Base-by-base conservation (phyloP, 2,888 invertebrate species). In the Sepioteuthis lessoniana region DNA sequence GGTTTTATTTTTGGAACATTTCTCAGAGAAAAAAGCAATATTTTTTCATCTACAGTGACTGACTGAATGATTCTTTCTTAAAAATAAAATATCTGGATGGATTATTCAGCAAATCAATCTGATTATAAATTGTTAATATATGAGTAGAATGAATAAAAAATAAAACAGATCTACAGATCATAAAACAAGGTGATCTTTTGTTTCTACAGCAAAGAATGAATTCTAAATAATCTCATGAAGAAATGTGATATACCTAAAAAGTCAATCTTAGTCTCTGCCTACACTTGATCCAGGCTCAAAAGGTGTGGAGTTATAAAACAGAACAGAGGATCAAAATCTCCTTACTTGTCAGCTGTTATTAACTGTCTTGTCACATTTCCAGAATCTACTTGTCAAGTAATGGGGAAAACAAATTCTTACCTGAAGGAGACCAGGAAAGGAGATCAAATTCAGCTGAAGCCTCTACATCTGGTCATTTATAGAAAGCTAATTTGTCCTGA, bases 221-320 rank as follows among this genome's bases (percentile, higher is more conserved):
- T 13, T 76, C n/a, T 76, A 76, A 76, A 76, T 76, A 76, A 76
- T 76, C 76, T 76, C n/a, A n/a, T n/a, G 76, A 76, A 76, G 76
- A 76, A 76, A 76, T 76, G n/a, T 76, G 76, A 76, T 76, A 76
- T 76, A 13, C 76, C 76, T 35, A n/a, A n/a, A 16, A 16, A n/a
- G 76, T n/a, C 76, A 35, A n/a, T 76, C 31, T 60, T 28, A 28
- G 31, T 60, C 31, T 60, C 25, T 13, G n/a, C 10, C n/a, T n/a
- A 76, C n/a, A 76, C 76, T 76, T 76, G 76, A n/a, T 76, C 76
- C 76, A 76, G n/a, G 76, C 76, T 76, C 76, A 76, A 76, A 76
- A 76, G 76, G 16, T n/a, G 76, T 76, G 13, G 76, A 76, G n/a
- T n/a, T 42, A 76, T 76, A 76, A 76, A 76, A 76, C 13, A 76